Conservation (phyloP, 1,140 invertebrate genomes). For the Drosophila ogumai region DNA sequence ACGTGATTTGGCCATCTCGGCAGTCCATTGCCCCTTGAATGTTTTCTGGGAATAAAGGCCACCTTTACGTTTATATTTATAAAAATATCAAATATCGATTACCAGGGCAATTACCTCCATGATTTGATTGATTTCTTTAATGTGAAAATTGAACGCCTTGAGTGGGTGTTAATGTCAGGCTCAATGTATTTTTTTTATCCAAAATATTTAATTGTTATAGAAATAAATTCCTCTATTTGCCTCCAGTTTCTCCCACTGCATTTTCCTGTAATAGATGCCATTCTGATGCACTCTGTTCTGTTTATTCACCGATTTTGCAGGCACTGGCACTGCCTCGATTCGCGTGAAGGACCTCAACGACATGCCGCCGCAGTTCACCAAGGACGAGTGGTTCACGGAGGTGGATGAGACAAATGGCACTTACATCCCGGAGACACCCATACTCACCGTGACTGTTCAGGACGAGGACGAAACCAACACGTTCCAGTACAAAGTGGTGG, state of each 20-base stretch:
- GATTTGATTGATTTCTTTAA: not conserved
- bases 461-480: conserved; percentile 89
- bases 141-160: not conserved
- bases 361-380: conserved; percentile 88
- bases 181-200: too few relatives aligned
- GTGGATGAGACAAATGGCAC: conserved; percentile 89
- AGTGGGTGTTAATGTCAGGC: too few relatives aligned
- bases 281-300: conserved; percentile 11
- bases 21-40: not conserved
- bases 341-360: conserved; percentile 88
- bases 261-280: conserved; percentile 18
- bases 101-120: conserved; percentile 2
- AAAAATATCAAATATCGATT: conserved; percentile 2
- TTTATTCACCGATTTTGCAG: conserved; percentile 44
- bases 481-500: conserved; percentile 86
- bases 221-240: too few relatives aligned
- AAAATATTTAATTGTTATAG: too few relatives aligned
- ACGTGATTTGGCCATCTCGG: not conserved
- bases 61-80: too few relatives aligned
- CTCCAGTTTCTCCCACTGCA: conserved; percentile 10
- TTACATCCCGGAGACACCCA: conserved; percentile 87
- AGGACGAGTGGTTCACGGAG: conserved; percentile 89
- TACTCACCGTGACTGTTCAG: conserved; percentile 88
- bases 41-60: not conserved
- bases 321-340: conserved; percentile 86